Evolutionary conservation across 1,140 invertebrate species (phyloP).

Genomic region (Drosophila nasuta): DNA sequence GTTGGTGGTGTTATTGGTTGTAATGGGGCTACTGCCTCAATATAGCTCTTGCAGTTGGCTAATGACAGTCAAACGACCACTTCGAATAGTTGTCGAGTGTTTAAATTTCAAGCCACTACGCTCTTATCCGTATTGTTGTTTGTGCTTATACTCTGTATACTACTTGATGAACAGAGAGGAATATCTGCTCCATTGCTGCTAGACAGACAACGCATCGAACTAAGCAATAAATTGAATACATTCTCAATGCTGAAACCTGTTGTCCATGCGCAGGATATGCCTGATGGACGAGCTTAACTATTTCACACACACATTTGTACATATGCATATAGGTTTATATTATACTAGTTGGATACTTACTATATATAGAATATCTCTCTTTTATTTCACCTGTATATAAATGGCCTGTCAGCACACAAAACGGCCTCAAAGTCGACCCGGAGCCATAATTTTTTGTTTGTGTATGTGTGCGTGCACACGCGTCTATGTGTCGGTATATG

Average conservation of each 20-base stretch:
- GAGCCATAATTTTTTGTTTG: constrained; percentile 68
- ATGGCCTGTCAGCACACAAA: constrained; percentile 75
- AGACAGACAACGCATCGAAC: too few relatives aligned
- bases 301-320: neutral
- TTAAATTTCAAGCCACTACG: constrained; percentile 70
- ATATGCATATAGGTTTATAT: constrained; percentile 11
- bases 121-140: constrained; percentile 22
- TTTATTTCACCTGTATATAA: constrained; percentile 43
- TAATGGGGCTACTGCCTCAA: constrained; percentile 25
- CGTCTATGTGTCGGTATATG: constrained; percentile 24
- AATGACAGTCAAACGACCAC: constrained; percentile 69
- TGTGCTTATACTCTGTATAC: neutral
- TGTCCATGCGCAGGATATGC: too few relatives aligned
- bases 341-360: neutral
- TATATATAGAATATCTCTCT: constrained; percentile 23
- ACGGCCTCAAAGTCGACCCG: constrained; percentile 41
- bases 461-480: constrained; percentile 8
- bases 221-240: too few relatives aligned
- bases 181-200: neutral
- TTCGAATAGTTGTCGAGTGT: constrained; percentile 58
- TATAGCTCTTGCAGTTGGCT: constrained; percentile 46
- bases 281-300: too few relatives aligned
- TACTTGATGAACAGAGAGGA: neutral
- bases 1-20: constrained; percentile 23
- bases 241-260: too few relatives aligned